Evolutionary conservation across 2,797 vertebrate genomes (phyloP), one percentile per base, ranked within the genome.

Genomic region (Macrochelys suwanniensis): DNA sequence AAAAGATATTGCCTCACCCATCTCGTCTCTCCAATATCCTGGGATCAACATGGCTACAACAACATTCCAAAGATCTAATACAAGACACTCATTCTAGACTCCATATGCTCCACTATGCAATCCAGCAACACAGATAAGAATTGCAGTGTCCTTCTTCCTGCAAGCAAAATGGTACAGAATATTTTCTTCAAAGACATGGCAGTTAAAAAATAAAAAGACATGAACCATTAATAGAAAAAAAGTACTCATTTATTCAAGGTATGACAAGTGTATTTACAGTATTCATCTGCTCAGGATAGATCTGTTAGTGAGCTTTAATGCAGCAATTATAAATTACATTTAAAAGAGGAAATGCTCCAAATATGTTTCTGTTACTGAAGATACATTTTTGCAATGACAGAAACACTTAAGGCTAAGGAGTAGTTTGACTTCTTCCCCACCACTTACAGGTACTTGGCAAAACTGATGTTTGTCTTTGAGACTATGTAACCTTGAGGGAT

Each of bases 231-330:
- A 89, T 98, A 98, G 94, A 98, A 98, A 98, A 98, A 98, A 98
- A 96, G 96, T 98, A 98, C 89, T 96, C 97, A 97, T 98, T 98
- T 98, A 98, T 98, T 98, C 97, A 98, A 98, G 97, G 96, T 98
- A 98, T 98, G 97, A 98, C 98, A 98, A 98, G 93, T 97, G 94
- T 98, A 98, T 98, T 98, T 98, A 98, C 98, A 98, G 96, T 97
- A 97, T 94, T 97, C 82, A 93, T 97, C 97, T 97, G 79, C 85
- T 97, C 96, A 97, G 94, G 97, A 87, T 91, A 97, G 96, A 95
- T 97, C 95, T 96, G 96, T 96, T 91, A 91, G 87, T 90, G 92
- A 0, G 16, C 95, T 96, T 96, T 86, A 97, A 98, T 98, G 97
- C 97, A 98, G 97, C 96, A 96, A 90, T 89, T 95, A 98, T 94